phyloP scores from a whole-genome alignment of 2,113 vertebrate genomes.

The Barbus barbus region DNA sequence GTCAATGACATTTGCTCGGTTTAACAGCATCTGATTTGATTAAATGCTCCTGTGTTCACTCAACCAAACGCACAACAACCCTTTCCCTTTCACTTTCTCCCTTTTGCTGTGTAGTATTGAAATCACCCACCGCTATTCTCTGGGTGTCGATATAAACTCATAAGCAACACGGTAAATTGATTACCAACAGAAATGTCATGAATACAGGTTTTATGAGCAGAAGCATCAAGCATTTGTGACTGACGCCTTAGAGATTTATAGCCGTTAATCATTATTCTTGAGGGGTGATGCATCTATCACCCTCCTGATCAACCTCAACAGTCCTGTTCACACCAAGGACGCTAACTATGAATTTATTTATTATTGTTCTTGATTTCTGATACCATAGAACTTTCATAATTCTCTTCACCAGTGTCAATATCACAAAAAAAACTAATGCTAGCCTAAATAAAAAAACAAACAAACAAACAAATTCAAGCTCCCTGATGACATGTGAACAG shows the following conservation, averaged over 20 bases:
- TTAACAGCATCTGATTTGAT: slow-evolving; percentile 29
- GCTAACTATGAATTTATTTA: too few species aligned
- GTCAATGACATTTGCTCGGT: slow-evolving; percentile 27
- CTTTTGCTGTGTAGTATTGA: neutral
- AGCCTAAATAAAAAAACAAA: too few species aligned
- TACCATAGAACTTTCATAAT: too few species aligned
- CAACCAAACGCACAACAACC: neutral
- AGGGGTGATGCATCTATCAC: neutral
- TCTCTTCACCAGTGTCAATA: too few species aligned
- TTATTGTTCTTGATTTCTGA: too few species aligned
- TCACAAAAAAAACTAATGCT: too few species aligned
- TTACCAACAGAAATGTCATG: neutral
- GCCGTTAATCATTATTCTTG: neutral
- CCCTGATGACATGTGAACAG: too few species aligned
- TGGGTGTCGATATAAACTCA: neutral
- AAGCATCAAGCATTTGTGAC: slow-evolving; percentile 1
- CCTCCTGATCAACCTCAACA: neutral
- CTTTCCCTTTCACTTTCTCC: neutral
- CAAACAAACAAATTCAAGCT: too few species aligned
- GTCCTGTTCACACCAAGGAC: too few species aligned
- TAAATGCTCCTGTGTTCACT: slow-evolving; percentile 15
- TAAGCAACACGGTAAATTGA: neutral
- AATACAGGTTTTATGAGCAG: neutral
- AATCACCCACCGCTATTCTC: neutral
- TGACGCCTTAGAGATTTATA: neutral